A percentile compares a stretch with the other conserved stretches of the same genome.
Evolutionary conservation across 2,888 invertebrate genomes (phyloP).

Genomic region (Ellobium chinense): DNA sequence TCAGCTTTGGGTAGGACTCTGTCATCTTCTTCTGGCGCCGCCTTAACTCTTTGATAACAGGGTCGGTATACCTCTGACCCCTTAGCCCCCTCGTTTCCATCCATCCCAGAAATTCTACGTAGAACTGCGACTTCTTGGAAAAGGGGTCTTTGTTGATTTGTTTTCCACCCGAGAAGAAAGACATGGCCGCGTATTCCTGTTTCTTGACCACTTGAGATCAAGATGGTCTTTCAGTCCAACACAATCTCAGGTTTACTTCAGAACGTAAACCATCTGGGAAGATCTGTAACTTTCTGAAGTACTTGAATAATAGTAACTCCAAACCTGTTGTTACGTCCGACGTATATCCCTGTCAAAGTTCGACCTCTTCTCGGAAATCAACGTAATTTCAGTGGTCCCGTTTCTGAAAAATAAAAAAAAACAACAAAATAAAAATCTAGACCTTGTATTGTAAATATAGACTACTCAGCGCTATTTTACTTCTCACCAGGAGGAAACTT

Average conservation of each 20-base stretch:
- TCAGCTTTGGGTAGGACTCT: conserved; percentile 90
- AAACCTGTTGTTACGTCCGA: too few relatives aligned
- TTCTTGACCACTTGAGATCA: too few relatives aligned
- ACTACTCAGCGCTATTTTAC: too few relatives aligned
- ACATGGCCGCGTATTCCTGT: conserved; percentile 28
- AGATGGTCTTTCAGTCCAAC: neutral
- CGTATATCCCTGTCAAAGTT: too few relatives aligned
- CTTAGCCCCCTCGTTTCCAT: conserved; percentile 94
- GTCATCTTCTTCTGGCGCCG: conserved; percentile 90
- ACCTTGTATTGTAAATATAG: too few relatives aligned
- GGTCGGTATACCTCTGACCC: conserved; percentile 90
- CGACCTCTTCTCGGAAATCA: too few relatives aligned
- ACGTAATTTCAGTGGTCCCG: too few relatives aligned
- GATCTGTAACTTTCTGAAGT: too few relatives aligned
- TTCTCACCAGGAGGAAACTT: too few relatives aligned
- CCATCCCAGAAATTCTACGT: conserved; percentile 89
- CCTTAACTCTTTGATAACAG: conserved; percentile 90
- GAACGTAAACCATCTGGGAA: neutral
- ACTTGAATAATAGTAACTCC: too few relatives aligned
- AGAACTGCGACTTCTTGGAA: conserved; percentile 78
- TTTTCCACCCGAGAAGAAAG: conserved; percentile 50
- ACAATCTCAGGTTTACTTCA: neutral
- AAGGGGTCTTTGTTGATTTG: conserved; percentile 37
- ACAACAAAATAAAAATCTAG: too few relatives aligned
- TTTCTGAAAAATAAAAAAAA: too few relatives aligned